These are phyloP conservation scores for Siniperca obscura DNA, from an alignment of 2,797 vertebrate genomes.

Conservation along the genomic window DNA sequence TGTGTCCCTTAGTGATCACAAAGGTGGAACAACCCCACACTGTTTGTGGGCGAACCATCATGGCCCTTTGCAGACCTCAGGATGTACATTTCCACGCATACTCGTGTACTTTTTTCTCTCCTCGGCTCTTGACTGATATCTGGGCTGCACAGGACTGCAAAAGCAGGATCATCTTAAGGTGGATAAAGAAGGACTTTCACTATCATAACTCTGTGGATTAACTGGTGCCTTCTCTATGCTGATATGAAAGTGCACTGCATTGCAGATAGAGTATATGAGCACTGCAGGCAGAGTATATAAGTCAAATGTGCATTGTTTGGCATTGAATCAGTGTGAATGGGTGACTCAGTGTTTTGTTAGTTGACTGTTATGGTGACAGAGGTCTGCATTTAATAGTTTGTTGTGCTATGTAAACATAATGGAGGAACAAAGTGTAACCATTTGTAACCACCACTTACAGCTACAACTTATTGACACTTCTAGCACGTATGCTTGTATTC, in stretches of 20 bases:
- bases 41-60: constrained; percentile 46
- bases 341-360: constrained; percentile 36
- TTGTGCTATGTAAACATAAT: constrained; percentile 17
- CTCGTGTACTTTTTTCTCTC: constrained; percentile 59
- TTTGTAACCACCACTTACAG: background rate
- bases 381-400: constrained; percentile 13
- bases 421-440: background rate
- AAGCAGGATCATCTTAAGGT: constrained; percentile 73
- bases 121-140: constrained; percentile 64
- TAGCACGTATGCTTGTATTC: background rate
- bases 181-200: constrained; percentile 74
- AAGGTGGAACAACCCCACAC: constrained; percentile 46
- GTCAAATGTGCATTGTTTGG: constrained; percentile 68
- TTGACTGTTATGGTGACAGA: constrained; percentile 15
- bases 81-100: constrained; percentile 55
- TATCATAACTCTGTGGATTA: constrained; percentile 75
- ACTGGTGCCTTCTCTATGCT: constrained; percentile 67
- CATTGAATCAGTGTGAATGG: constrained; percentile 49
- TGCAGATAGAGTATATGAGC: constrained; percentile 55
- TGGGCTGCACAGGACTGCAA: constrained; percentile 59
- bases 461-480: background rate
- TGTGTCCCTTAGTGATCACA: constrained; percentile 53
- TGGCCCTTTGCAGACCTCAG: constrained; percentile 53
- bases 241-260: constrained; percentile 67
- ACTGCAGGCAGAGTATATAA: constrained; percentile 49